Evolutionary conservation across 2,113 vertebrate genomes (phyloP).

Genomic region (Gallinago media): DNA sequence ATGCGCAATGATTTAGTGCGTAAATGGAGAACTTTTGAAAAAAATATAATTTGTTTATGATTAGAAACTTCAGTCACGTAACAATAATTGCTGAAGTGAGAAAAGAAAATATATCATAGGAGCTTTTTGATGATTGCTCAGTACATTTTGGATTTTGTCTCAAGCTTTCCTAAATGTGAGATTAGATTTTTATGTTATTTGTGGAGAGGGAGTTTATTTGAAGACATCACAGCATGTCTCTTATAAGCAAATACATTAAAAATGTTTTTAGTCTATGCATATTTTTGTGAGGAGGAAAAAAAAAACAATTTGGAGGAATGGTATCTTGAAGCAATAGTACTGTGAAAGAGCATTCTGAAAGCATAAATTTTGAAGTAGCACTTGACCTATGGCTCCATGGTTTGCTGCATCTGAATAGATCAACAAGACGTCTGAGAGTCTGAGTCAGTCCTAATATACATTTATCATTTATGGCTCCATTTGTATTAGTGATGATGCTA

Average conservation of each 20-base stretch:
- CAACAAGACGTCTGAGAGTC: background rate
- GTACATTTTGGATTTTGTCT: background rate
- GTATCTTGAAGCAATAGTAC: background rate
- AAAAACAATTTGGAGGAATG: background rate
- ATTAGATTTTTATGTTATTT: background rate
- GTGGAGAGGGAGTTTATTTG: background rate
- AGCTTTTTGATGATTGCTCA: background rate
- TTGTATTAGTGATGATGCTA: background rate
- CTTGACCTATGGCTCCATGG: background rate
- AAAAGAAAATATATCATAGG: background rate
- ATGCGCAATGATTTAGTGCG: rapidly evolving
- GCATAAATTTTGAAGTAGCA: background rate
- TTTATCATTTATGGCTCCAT: background rate
- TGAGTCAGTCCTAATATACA: background rate
- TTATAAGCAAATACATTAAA: background rate
- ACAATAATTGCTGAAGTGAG: background rate
- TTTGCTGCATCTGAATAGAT: background rate
- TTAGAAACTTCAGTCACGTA: background rate
- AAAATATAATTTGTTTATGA: background rate
- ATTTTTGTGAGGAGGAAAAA: background rate
- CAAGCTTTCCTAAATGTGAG: background rate
- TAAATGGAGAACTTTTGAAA: background rate
- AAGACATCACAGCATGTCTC: background rate
- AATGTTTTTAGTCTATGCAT: background rate
- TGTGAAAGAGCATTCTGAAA: background rate